These are phyloP conservation scores for Allacma fusca DNA, from an alignment of 2,888 invertebrate genomes.

Conservation along the genomic window DNA sequence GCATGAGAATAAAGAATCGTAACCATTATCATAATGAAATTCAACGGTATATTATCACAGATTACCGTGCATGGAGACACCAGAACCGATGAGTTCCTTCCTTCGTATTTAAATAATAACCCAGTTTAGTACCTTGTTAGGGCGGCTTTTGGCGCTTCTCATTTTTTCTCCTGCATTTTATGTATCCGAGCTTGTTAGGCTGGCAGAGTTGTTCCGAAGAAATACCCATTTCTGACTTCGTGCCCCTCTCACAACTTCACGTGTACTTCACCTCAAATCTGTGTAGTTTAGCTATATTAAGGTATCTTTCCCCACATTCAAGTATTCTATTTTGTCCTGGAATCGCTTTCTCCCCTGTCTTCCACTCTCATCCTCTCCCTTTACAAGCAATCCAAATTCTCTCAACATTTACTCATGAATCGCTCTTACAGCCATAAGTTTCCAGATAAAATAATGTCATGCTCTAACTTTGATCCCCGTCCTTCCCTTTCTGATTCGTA, in stretches of 20 bases:
- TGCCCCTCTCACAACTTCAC: neutral
- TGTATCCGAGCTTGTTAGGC: conserved; percentile 16
- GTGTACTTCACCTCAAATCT: neutral
- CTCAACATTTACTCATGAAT: too few relatives aligned
- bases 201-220: neutral
- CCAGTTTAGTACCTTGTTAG: conserved; percentile 25
- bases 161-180: neutral
- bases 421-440: too few relatives aligned
- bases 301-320: neutral
- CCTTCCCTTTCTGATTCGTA: neutral
- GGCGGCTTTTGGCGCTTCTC: neutral
- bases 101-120: conserved; percentile 39
- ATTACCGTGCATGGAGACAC: conserved; percentile 21
- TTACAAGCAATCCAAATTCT: neutral
- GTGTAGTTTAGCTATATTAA: neutral
- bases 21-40: conserved; percentile 26
- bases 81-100: conserved; percentile 25
- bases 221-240: neutral
- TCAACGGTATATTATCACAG: conserved; percentile 33
- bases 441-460: neutral
- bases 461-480: neutral
- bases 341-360: neutral
- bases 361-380: neutral
- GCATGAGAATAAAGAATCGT: conserved; percentile 25
- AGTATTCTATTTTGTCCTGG: neutral